Base-by-base conservation (phyloP, 2,113 vertebrate species). In the Formicarius rufipectus region DNA sequence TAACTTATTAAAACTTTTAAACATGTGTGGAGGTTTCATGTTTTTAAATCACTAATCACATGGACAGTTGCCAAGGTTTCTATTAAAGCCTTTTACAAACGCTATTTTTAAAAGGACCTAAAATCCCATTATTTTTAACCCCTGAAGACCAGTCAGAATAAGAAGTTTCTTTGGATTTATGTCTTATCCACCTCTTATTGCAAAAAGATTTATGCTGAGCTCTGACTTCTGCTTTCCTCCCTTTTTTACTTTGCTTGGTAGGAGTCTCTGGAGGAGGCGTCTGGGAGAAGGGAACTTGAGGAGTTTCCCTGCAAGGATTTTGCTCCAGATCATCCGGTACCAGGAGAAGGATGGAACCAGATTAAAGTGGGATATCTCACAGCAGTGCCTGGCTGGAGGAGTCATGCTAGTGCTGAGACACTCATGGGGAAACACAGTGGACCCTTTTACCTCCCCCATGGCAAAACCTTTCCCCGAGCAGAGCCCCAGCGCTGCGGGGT, bases 1-100 rank as follows among this genome's bases (percentile, higher is more conserved):
- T 82, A 92, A 95, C 91, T 96, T 90, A 96, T 92, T 77, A 96
- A 96, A 97, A 92, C 93, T 96, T 96, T 96, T 95, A 89, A 96
- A 96, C 93, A 93, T 97, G 97, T 97, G 95, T 85, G 84, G 91
- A 94, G 94, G 93, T 87, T 91, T 95, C 67, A 55, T 90, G 86
- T 94, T 96, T 95, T 94, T 87, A 94, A 90, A 95, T 95, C 82
- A 83, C 90, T 93, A 68, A 94, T 96, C 93, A 72, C 66, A 89
- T 97, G 96, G 96, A 90, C 27, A 2, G 53, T 37, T 84, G 96
- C 96, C 97, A 96, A 86, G 79, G 81, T 79, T 92, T 89, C 97
- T 95, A 93, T 93, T 94, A 96, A 93, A 95, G 84, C 95, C 79
- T 81, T 93, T 96, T 90, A 82, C 59, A 75, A 93, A 85, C 12